Percentiles rank a stretch among this genome's conserved stretches.
Conservation (phyloP, 2,113 vertebrate species). For the Fukomys damarensis region DNA sequence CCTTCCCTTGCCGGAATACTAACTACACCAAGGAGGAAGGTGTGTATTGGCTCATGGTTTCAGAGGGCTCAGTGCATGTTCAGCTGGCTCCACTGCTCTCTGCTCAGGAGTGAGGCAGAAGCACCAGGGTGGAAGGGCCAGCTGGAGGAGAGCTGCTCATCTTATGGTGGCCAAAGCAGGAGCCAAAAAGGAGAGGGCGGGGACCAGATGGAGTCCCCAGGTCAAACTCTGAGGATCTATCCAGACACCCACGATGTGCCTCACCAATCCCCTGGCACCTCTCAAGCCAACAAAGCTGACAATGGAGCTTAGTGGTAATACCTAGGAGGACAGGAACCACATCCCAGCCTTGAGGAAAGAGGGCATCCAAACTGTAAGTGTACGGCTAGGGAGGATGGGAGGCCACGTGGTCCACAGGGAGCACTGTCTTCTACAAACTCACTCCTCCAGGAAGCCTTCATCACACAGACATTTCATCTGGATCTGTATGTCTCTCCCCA, state of each 20-base stretch:
- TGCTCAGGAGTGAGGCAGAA: not conserved
- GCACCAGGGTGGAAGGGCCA: not conserved
- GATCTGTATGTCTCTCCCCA: not conserved
- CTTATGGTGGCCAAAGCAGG: not conserved
- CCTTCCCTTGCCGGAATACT: not conserved
- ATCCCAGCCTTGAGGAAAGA: not conserved
- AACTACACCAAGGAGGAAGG: not conserved
- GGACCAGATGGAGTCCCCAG: not conserved
- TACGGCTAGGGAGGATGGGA: not conserved
- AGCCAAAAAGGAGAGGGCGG: not conserved
- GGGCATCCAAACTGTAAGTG: not conserved
- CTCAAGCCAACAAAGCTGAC: not conserved
- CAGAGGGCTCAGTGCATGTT: not conserved
- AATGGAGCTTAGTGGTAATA: not conserved
- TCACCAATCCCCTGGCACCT: not conserved
- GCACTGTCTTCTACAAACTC: not conserved
- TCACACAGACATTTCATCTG: not conserved
- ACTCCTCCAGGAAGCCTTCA: not conserved
- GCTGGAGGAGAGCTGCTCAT: not conserved
- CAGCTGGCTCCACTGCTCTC: not conserved
- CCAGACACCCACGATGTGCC: not conserved
- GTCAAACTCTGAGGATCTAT: not conserved
- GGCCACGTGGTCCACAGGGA: not conserved
- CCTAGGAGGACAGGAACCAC: too few relatives aligned
- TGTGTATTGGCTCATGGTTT: not conserved